A percentile compares a stretch with the other conserved stretches of the same genome.
Evolutionary conservation across 1,140 invertebrate species (phyloP).

Genomic region (Lerema accius): DNA sequence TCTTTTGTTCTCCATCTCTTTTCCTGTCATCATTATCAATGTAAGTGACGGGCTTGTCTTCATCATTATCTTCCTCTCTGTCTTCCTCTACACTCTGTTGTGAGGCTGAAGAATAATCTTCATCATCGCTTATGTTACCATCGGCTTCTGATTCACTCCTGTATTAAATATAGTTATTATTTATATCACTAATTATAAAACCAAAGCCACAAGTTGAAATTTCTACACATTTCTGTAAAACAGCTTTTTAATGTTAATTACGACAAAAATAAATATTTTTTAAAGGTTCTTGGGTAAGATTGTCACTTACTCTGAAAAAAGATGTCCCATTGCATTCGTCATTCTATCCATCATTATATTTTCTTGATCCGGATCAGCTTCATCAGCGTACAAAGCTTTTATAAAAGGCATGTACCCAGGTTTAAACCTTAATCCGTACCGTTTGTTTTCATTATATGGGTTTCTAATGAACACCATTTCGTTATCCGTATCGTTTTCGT

Average conservation of each 20-base stretch:
- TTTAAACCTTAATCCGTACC: conserved; percentile 56
- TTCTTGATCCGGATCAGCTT: conserved; percentile 92
- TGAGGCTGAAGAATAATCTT: conserved; percentile 85
- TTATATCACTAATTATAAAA: background rate
- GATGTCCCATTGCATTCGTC: conserved; percentile 87
- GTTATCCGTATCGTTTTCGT: conserved; percentile 84
- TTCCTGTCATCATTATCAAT: conserved; percentile 61
- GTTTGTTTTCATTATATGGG: conserved; percentile 70
- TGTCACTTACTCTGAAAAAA: conserved; percentile 84
- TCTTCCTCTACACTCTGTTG: conserved; percentile 82
- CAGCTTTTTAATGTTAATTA: no score
- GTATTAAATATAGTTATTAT: conserved; percentile 18
- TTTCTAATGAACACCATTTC: conserved; percentile 84
- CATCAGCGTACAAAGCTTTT: conserved; percentile 86
- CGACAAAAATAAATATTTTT: no score
- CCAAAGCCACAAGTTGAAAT: no score
- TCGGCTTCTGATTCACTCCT: conserved; percentile 88
- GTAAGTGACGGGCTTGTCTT: conserved; percentile 57
- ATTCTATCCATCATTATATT: conserved; percentile 87
- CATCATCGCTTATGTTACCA: conserved; percentile 86
- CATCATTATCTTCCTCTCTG: conserved; percentile 64
- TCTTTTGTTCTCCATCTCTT: conserved; percentile 56
- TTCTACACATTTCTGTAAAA: no score
- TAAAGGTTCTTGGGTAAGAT: background rate
- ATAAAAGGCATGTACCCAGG: conserved; percentile 71